phyloP scores from a whole-genome alignment of 2,797 vertebrate genomes.

The Setipinna tenuifilis region DNA sequence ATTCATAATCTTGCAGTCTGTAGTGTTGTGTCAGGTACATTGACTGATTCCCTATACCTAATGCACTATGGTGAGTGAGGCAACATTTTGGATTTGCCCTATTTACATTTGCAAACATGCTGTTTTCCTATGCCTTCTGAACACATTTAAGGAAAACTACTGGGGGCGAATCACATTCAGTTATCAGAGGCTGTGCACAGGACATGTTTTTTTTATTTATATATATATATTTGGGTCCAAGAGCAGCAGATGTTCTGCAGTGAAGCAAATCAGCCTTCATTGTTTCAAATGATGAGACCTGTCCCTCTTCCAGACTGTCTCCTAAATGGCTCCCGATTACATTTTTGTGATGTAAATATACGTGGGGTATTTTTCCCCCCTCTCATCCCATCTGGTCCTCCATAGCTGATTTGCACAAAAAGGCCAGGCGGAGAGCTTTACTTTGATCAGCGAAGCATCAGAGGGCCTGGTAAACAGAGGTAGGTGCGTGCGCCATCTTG shows the following conservation, averaged over 20 bases:
- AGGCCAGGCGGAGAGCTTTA: background rate
- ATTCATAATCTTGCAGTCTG: no score
- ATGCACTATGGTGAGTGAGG: no score
- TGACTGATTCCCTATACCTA: no score
- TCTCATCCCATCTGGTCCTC: conserved; percentile 45
- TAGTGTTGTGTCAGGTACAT: no score
- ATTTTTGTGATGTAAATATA: conserved; percentile 4
- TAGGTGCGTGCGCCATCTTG: background rate
- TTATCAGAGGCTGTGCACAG: no score
- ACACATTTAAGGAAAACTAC: no score
- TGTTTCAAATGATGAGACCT: background rate
- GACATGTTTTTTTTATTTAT: no score
- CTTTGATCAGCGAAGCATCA: conserved; percentile 17
- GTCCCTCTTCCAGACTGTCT: background rate
- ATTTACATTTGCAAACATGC: no score
- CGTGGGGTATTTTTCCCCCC: background rate
- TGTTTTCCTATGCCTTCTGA: no score
- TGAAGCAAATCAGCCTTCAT: background rate
- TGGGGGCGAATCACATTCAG: no score
- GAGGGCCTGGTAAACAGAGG: conserved; percentile 5
- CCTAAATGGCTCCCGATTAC: background rate
- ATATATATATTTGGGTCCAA: background rate
- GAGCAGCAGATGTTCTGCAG: background rate
- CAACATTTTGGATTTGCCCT: no score
- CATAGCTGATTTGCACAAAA: conserved; percentile 38